Percentiles rank a stretch among this genome's conserved stretches.
Conservation (phyloP, 2,797 vertebrate genomes). For the Falco columbarius region DNA sequence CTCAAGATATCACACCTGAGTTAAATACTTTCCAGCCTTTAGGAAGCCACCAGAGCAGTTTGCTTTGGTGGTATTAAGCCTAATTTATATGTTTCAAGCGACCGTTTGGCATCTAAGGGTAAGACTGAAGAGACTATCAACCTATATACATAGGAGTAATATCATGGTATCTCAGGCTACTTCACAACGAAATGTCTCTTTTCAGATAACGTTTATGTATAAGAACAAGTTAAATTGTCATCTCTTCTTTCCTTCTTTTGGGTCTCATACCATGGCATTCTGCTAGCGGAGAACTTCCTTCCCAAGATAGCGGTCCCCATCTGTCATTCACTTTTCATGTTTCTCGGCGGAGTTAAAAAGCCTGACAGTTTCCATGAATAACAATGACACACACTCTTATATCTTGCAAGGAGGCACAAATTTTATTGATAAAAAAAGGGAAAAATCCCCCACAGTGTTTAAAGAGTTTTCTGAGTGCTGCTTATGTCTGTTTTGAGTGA, state of each 20-base stretch:
- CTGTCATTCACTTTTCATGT: constrained; percentile 42
- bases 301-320: not conserved
- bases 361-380: constrained; percentile 61
- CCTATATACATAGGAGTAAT: not conserved
- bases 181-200: not conserved
- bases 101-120: not conserved
- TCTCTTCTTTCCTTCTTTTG: constrained; percentile 20
- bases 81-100: not conserved
- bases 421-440: constrained; percentile 12
- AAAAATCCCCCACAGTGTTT: not conserved
- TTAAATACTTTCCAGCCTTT: not conserved
- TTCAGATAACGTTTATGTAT: not conserved
- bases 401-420: not conserved
- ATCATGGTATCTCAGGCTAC: not conserved
- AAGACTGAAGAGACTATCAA: not conserved
- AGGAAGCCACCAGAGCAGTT: not conserved
- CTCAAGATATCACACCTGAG: not conserved
- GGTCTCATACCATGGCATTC: not conserved
- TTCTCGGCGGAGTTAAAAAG: constrained; percentile 33
- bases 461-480: not conserved
- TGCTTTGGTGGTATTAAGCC: not conserved
- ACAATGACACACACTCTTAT: constrained; percentile 24
- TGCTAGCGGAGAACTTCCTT: constrained; percentile 16
- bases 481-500: not conserved
- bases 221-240: constrained; percentile 1